These are phyloP conservation scores for Manduca sexta DNA, from an alignment of 1,140 invertebrate genomes.

Conservation along the genomic window DNA sequence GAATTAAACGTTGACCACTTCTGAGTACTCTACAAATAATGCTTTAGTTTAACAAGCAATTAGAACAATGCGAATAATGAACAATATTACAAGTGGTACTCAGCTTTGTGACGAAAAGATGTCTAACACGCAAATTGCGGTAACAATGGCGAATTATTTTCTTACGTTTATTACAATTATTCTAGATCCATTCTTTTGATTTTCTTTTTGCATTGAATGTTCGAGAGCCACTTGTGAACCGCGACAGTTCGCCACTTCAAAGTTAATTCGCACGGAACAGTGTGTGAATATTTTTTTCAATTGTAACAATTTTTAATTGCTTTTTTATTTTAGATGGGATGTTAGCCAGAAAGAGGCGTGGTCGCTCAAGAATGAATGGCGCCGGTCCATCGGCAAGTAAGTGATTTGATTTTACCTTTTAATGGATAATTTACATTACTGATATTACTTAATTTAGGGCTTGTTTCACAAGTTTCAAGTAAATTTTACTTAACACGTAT, in stretches of 20 bases:
- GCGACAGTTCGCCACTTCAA: conserved; percentile 36
- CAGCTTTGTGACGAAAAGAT: conserved; percentile 60
- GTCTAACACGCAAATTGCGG: conserved; percentile 31
- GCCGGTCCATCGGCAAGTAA: too few species aligned
- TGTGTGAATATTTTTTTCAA: not conserved
- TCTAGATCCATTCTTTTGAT: conserved; percentile 47
- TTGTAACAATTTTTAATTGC: not conserved
- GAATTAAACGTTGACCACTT: conserved; percentile 41
- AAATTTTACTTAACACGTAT: too few species aligned
- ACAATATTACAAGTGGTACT: conserved; percentile 51
- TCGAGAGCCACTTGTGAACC: conserved; percentile 44
- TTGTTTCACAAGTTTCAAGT: too few species aligned
- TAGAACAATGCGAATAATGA: conserved; percentile 61
- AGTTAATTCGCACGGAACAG: conserved; percentile 30
- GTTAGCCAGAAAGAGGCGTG: too few species aligned
- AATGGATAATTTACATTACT: too few species aligned
- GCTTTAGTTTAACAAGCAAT: conserved; percentile 46
- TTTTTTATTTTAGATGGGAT: not conserved
- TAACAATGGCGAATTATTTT: conserved; percentile 57
- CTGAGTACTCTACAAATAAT: conserved; percentile 39
- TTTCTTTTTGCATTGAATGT: conserved; percentile 34
- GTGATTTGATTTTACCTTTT: too few species aligned
- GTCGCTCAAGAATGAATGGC: too few species aligned
- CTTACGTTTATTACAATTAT: conserved; percentile 59
- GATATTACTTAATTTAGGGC: too few species aligned